These are phyloP conservation scores for Romanomermis culicivorax DNA, from an alignment of 2,888 invertebrate genomes.

Conservation along the genomic window DNA sequence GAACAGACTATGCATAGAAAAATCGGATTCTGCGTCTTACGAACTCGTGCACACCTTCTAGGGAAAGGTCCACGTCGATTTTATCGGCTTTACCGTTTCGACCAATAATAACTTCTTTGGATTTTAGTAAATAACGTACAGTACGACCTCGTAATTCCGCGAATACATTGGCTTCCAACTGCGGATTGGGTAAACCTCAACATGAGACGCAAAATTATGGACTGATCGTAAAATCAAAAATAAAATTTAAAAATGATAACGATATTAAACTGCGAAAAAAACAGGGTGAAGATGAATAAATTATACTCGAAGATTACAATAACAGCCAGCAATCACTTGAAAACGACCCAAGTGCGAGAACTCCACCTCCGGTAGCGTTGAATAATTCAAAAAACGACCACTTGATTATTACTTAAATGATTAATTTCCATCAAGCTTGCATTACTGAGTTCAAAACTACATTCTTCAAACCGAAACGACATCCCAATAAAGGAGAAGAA, in stretches of 20 bases:
- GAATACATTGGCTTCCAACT: slow-evolving; percentile 76
- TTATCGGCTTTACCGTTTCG: slow-evolving; percentile 62
- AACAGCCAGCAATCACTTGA: neutral
- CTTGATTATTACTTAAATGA: no score
- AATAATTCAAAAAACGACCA: no score
- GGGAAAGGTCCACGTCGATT: slow-evolving; percentile 73
- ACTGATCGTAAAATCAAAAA: neutral
- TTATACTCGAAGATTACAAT: neutral
- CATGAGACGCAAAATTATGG: slow-evolving; percentile 5
- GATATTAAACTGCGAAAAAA: no score
- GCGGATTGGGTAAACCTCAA: slow-evolving; percentile 53
- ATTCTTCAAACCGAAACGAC: no score
- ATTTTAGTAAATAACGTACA: slow-evolving; percentile 79
- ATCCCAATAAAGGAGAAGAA: no score
- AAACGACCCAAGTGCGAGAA: neutral
- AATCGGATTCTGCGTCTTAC: no score
- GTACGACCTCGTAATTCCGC: slow-evolving; percentile 72
- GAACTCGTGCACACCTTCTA: slow-evolving; percentile 48
- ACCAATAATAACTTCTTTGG: slow-evolving; percentile 70
- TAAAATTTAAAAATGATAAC: slow-evolving; percentile 7
- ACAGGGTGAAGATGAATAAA: no score
- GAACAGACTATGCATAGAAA: no score
- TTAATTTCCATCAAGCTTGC: no score
- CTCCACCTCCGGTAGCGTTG: no score
- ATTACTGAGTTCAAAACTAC: no score